Conservation (phyloP, 1,140 invertebrate species). For the Cydia pomonella region DNA sequence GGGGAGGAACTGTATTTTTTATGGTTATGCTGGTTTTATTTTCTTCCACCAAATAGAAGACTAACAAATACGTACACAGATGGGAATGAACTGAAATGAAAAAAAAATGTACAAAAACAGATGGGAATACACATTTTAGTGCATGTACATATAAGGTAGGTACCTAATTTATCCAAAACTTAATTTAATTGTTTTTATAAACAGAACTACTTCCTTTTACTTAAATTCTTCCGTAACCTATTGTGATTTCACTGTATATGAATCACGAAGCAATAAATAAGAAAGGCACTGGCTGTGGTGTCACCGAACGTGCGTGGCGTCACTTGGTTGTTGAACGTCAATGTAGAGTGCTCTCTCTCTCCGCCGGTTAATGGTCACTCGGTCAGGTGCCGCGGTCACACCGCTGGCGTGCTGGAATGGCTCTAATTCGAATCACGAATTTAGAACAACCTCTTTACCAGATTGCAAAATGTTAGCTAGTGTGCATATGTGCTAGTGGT, state of each 20-base stretch:
- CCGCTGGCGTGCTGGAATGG: not conserved
- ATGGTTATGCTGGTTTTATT: too few species aligned
- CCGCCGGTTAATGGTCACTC: conserved; percentile 14
- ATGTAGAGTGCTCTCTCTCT: not conserved
- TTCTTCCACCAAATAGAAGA: too few species aligned
- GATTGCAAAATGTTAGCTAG: not conserved
- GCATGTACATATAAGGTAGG: too few species aligned
- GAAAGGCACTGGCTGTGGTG: not conserved
- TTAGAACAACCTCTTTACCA: not conserved
- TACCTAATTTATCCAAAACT: too few species aligned
- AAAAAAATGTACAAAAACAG: too few species aligned
- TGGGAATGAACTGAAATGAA: too few species aligned
- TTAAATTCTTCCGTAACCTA: not conserved
- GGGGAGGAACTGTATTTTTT: too few species aligned
- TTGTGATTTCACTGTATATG: not conserved
- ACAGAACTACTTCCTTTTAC: too few species aligned
- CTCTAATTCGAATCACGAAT: not conserved
- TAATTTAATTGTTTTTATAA: too few species aligned
- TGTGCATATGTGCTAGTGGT: too few species aligned
- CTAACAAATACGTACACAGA: too few species aligned
- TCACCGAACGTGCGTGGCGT: conserved; percentile 1
- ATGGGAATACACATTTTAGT: too few species aligned
- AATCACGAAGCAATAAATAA: not conserved
- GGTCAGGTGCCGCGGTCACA: conserved; percentile 9
- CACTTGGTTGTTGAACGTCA: conserved; percentile 1